Conservation (phyloP, 2,113 vertebrate species). For the Canis aureus region DNA sequence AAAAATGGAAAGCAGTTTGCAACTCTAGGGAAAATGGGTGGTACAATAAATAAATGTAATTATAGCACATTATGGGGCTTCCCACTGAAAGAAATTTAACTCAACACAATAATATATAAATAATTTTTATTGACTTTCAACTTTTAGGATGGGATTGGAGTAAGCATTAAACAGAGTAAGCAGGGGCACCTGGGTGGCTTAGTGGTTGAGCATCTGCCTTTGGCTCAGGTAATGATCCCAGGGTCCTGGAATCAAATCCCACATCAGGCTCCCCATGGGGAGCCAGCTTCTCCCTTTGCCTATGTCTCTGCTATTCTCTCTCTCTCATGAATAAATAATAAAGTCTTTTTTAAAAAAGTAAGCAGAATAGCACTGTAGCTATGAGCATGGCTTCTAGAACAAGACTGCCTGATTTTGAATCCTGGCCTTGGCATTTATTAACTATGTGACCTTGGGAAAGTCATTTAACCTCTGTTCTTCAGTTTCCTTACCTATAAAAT, state of each 20-base stretch:
- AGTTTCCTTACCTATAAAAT: constrained; percentile 23
- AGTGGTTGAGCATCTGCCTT: no score
- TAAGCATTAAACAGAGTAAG: not conserved
- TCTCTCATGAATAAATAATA: no score
- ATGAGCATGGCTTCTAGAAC: not conserved
- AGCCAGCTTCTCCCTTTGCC: no score
- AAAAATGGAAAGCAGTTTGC: not conserved
- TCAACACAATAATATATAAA: not conserved
- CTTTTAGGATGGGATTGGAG: not conserved
- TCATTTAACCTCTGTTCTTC: constrained; percentile 10
- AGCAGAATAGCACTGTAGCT: not conserved
- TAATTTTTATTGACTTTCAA: constrained; percentile 40
- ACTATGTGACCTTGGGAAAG: not conserved
- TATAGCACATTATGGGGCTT: not conserved
- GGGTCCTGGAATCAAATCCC: no score
- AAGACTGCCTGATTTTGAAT: not conserved
- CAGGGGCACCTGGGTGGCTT: not conserved
- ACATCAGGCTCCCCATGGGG: no score
- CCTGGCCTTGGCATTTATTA: not conserved
- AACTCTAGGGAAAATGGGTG: not conserved
- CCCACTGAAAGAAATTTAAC: not conserved
- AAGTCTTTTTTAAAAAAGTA: no score
- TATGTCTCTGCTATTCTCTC: no score
- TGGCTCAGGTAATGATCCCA: no score
- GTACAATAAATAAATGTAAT: not conserved